Evolutionary conservation across 2,797 vertebrate genomes (phyloP), one percentile per base, ranked within the genome.

Genomic region (Chelonia mydas): DNA sequence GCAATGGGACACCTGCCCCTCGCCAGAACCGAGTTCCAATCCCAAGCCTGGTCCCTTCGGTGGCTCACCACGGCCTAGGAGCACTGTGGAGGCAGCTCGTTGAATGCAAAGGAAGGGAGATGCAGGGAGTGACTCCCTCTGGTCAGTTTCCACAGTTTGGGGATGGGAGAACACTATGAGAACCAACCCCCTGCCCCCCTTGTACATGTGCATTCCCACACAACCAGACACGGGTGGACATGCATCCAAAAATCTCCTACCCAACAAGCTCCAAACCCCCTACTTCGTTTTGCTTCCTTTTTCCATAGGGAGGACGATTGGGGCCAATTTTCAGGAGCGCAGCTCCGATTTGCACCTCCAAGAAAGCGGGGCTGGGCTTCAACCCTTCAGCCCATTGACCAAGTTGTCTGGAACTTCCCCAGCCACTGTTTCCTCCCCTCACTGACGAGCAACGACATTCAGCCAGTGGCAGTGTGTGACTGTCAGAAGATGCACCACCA

Each of bases 401-500:
- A 41, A 25, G 23, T 27, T 17, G 27, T 15, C 45, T 31, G 41
- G 74, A 25, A 49, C 27, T 31, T 77, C 12, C 25, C 27, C 13
- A 47, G 45, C 45, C 25, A 31, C 15, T 27, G 41, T 47, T 27
- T 28, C 72, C 11, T 2, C 12, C 11, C 12, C 25, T 12, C 68
- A 25, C 7, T 15, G n/a, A 5, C 65, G 41, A 72, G 19, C n/a
- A 41, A 41, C 10, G 3, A 11, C n/a, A 21, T 37, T 41, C n/a
- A 12, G 65, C n/a, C 19, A 41, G 65, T 2, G 10, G 65, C 21
- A 37, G 23, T 5, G 45, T 3, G 5, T 16, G 25, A 28, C 27
- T 4, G 1, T 13, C 25, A 2, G 74, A 49, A 41, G n/a, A 41
- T 5, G 37, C 37, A 41, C 0, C 68, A 6, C 19, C 25, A 28